Percentiles rank a stretch among this genome's conserved stretches.
Conservation (phyloP, 2,113 vertebrate species). For the Actenoides hombroni region DNA sequence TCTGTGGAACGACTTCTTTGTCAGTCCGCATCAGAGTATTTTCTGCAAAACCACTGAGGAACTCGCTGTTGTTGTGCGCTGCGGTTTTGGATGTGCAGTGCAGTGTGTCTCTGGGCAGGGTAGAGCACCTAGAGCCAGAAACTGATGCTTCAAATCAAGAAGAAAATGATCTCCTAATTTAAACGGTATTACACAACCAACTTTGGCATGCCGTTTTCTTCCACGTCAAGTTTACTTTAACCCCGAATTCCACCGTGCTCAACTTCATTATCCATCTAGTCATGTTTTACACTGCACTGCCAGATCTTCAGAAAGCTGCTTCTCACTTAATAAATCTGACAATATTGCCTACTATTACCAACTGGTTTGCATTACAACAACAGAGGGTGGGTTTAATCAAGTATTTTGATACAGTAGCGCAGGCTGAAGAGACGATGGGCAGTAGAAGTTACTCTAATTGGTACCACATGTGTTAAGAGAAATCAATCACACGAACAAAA, state of each 20-base stretch:
- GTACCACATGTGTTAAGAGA: constrained; percentile 53
- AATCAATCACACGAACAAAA: constrained; percentile 17
- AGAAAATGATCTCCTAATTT: constrained; percentile 45
- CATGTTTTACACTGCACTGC: constrained; percentile 17
- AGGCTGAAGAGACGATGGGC: constrained; percentile 40
- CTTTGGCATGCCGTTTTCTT: not conserved
- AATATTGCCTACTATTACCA: constrained; percentile 35
- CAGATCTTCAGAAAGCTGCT: constrained; percentile 52
- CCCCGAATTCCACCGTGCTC: constrained; percentile 35
- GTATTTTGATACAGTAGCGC: constrained; percentile 59
- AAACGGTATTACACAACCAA: constrained; percentile 30
- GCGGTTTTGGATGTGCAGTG: not conserved
- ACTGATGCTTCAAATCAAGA: constrained; percentile 5
- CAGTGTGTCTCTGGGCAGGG: not conserved
- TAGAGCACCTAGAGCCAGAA: constrained; percentile 13
- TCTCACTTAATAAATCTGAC: constrained; percentile 67
- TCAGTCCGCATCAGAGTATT: not conserved
- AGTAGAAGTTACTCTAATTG: constrained; percentile 46
- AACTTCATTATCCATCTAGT: constrained; percentile 52
- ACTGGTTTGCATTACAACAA: constrained; percentile 58
- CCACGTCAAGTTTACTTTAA: constrained; percentile 37
- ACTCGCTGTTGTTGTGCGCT: not conserved
- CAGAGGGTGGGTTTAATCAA: constrained; percentile 55
- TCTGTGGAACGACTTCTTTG: not conserved
- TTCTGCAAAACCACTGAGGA: not conserved